Percentiles rank a stretch among this genome's conserved stretches.
These are phyloP conservation scores for Caenorhabditis remanei DNA, from an alignment of 1,140 invertebrate species.

Conservation along the genomic window DNA sequence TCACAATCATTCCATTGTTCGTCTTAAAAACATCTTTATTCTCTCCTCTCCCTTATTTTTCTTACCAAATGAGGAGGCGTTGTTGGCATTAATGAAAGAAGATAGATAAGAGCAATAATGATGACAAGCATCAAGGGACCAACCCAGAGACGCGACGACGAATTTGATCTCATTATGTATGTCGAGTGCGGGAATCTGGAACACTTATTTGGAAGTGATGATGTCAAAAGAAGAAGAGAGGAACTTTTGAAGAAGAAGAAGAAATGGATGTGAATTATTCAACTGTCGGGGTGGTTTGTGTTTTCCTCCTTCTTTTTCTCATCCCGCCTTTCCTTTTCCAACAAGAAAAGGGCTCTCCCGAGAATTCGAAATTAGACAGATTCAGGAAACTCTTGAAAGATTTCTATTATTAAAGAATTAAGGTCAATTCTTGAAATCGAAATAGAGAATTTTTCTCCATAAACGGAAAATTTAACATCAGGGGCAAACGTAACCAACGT, in stretches of 20 bases:
- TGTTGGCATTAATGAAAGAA: constrained; percentile 62
- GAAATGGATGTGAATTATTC: constrained; percentile 13
- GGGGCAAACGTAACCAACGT: too few relatives aligned
- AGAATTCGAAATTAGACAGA: constrained; percentile 12
- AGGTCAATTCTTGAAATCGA: too few relatives aligned
- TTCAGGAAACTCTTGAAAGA: not conserved
- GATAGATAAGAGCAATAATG: constrained; percentile 63
- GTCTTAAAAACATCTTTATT: constrained; percentile 20
- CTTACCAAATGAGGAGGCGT: constrained; percentile 58
- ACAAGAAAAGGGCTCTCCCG: constrained; percentile 31
- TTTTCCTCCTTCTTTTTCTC: not conserved
- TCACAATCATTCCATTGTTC: constrained; percentile 34
- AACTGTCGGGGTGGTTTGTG: not conserved
- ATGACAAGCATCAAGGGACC: constrained; percentile 64
- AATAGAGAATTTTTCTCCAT: too few relatives aligned
- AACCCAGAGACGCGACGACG: constrained; percentile 58
- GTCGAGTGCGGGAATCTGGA: constrained; percentile 53
- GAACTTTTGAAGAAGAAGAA: constrained; percentile 10
- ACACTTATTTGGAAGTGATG: not conserved
- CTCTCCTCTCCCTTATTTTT: not conserved
- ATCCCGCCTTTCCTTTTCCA: not conserved
- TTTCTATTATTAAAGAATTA: too few relatives aligned
- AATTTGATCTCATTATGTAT: constrained; percentile 54
- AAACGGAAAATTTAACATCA: too few relatives aligned
- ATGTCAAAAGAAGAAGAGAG: not conserved